A percentile compares a stretch with the other conserved stretches of the same genome.
Conservation (phyloP, 2,113 vertebrate genomes). For the Oryzias javanicus region DNA sequence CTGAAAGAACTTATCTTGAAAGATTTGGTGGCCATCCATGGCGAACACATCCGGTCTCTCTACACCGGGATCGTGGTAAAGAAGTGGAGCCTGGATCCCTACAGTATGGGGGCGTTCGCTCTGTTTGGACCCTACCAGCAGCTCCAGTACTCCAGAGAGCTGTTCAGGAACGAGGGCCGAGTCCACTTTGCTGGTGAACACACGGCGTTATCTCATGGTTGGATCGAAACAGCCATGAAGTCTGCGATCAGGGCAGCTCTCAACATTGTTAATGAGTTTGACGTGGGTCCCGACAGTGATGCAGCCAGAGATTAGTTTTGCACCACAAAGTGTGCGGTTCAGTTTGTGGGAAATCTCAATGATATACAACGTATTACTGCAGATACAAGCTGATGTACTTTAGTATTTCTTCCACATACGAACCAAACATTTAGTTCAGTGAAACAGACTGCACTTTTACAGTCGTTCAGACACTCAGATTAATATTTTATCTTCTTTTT, state of each 20-base stretch:
- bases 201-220: conserved; percentile 72
- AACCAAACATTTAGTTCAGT: background rate
- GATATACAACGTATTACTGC: too few relatives aligned
- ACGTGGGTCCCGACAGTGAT: fast-evolving
- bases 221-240: conserved; percentile 82
- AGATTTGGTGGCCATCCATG: conserved; percentile 74
- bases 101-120: conserved; percentile 61
- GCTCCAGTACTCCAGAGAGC: conserved; percentile 33
- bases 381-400: too few relatives aligned
- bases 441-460: too few relatives aligned
- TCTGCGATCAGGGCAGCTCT: conserved; percentile 67
- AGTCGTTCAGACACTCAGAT: too few relatives aligned
- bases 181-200: conserved; percentile 82
- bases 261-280: conserved; percentile 53
- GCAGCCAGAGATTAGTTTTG: fast-evolving
- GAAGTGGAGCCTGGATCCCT: conserved; percentile 74
- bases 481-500: too few relatives aligned
- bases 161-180: conserved; percentile 64
- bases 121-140: conserved; percentile 78
- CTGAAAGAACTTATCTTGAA: conserved; percentile 57
- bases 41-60: conserved; percentile 10
- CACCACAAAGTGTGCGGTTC: background rate
- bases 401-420: background rate
- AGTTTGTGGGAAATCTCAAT: background rate
- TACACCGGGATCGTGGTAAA: conserved; percentile 66